A percentile compares a stretch with the other conserved stretches of the same genome.
Evolutionary conservation across 2,888 invertebrate species (phyloP).

Genomic region (Idaea dimidiata): DNA sequence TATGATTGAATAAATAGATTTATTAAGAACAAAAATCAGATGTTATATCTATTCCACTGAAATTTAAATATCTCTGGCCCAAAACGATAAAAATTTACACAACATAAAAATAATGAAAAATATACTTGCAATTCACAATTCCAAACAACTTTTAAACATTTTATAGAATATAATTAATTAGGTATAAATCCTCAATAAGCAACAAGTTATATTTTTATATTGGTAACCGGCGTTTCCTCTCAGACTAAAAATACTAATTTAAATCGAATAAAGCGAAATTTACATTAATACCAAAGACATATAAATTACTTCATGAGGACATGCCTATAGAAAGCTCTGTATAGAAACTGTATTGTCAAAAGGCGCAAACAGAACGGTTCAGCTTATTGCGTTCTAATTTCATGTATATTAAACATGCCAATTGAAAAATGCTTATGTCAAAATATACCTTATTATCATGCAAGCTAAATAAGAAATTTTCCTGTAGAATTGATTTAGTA

Average conservation of each 20-base stretch:
- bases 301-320: too few relatives aligned
- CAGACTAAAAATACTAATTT: constrained; percentile 79
- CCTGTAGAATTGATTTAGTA: too few relatives aligned
- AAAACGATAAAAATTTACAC: constrained; percentile 69
- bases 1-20: not conserved
- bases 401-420: too few relatives aligned
- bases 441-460: too few relatives aligned
- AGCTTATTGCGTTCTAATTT: too few relatives aligned
- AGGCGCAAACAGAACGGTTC: too few relatives aligned
- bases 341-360: too few relatives aligned
- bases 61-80: constrained; percentile 11
- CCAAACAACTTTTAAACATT: constrained; percentile 74
- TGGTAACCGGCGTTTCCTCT: constrained; percentile 81
- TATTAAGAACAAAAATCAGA: not conserved
- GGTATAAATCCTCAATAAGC: constrained; percentile 74
- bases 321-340: too few relatives aligned
- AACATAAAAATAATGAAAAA: constrained; percentile 52
- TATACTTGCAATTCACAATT: constrained; percentile 50
- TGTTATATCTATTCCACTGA: not conserved
- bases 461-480: too few relatives aligned
- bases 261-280: constrained; percentile 74
- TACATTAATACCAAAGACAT: constrained; percentile 43
- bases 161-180: constrained; percentile 69
- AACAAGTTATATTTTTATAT: constrained; percentile 79
- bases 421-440: too few relatives aligned